Evolutionary conservation across 2,888 invertebrate species (phyloP).

Genomic region (Drosophila siamana): DNA sequence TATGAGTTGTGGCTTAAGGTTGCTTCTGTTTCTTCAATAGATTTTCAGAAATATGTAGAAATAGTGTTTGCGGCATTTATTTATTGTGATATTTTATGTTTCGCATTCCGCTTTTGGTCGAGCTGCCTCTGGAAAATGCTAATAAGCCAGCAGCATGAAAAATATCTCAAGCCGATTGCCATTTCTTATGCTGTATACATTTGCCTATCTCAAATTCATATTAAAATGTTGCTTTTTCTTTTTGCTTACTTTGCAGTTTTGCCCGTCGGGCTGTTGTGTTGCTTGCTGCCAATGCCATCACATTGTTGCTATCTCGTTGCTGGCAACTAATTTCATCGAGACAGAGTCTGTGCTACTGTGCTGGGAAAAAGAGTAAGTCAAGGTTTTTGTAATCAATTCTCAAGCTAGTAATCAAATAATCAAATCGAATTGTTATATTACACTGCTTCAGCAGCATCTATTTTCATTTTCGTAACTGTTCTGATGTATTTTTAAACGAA

Average conservation of each 20-base stretch:
- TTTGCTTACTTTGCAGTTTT: constrained; percentile 54
- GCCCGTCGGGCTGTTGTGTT: constrained; percentile 9
- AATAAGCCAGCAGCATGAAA: constrained; percentile 40
- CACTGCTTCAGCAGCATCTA: not conserved
- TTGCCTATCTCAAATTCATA: constrained; percentile 22
- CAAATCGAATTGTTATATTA: constrained; percentile 11
- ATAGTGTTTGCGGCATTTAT: constrained; percentile 38
- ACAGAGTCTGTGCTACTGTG: constrained; percentile 1
- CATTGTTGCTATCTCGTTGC: constrained; percentile 38
- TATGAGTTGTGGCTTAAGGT: constrained; percentile 30
- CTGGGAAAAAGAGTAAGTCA: constrained; percentile 36
- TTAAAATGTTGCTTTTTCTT: constrained; percentile 47
- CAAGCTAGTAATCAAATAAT: constrained; percentile 6
- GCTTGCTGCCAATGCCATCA: constrained; percentile 39
- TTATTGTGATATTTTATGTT: constrained; percentile 43
- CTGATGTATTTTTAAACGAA: not conserved
- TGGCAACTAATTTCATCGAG: constrained; percentile 45
- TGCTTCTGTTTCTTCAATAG: constrained; percentile 7
- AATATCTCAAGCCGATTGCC: constrained; percentile 31
- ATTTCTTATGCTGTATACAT: constrained; percentile 29
- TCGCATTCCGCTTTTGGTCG: not conserved
- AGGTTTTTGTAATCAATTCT: constrained; percentile 47
- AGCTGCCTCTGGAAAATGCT: constrained; percentile 41
- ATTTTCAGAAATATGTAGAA: constrained; percentile 10
- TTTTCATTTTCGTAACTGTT: not conserved